Base-by-base conservation (phyloP, 53 echinoderm and acorn worm genomes). In the Stichopus horrens region DNA sequence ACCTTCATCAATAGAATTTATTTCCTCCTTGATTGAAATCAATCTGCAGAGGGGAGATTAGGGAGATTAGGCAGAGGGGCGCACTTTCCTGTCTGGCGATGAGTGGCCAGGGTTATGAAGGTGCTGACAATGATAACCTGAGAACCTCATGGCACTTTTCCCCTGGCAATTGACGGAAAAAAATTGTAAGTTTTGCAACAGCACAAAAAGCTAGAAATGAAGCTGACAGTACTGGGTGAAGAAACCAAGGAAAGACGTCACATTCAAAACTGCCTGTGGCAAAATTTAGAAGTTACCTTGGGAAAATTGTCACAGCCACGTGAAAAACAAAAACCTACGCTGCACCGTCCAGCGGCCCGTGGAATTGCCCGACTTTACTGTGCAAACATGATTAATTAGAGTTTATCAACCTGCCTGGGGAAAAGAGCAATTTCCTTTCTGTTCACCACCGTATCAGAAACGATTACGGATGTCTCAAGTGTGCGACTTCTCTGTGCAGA, bases 301-400 rank as follows among this genome's bases (percentile, higher is more conserved):
- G 20, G 55, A 8, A 21, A 80, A 56, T 55, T 80, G 80, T 80
- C 80, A 80, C 7, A 8, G 56, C 81, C 58, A 57, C 9, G 23
- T 7, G 10, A 21, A 21, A 81, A 23, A 81, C 58, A 21, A 21
- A 81, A 23, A 81, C 58, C 81, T 81, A 19, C 58, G 4, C 23
- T 21, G 58, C 81, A 10, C 5, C 23, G 23, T 56, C 58, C 57
- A 57, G 21, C 81, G 19, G 57, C 57, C 81, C 76, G 53, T 52
- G 52, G 76, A 76, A 76, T 76, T 76, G 76, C 53, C 58, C 81
- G 23, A 21, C 58, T 56, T 56, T 81, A 81, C 58, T 57, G 18
- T 9, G 56, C 81, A 81, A 81, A 81, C 81, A 81, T 81, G 81
- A 81, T 81, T 81, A 81, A 81, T 81, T 81, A 21, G 57, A 81